phyloP scores from a whole-genome alignment of 2,888 invertebrate genomes.

The Habrosyne pyritoides region DNA sequence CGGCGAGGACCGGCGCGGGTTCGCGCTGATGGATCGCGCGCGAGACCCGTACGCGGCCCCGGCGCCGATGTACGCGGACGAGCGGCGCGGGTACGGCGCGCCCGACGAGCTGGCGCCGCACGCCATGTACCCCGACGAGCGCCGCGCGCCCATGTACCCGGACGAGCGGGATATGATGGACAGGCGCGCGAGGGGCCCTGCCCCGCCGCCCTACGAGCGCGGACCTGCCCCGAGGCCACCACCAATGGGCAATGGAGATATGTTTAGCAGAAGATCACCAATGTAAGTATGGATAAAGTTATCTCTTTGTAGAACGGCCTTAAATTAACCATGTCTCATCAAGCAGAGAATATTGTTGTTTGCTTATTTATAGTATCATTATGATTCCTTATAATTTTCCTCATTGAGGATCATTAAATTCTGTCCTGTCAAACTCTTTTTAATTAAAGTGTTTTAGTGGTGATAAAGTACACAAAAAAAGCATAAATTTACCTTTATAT shows the following conservation, averaged over 20 bases:
- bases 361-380: too few species aligned
- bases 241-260: conserved; percentile 71
- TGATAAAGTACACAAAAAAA: too few species aligned
- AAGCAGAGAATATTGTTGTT: too few species aligned
- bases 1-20: conserved; percentile 74
- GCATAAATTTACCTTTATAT: too few species aligned
- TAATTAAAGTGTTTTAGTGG: neutral
- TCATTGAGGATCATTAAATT: too few species aligned
- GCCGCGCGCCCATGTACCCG: conserved; percentile 62
- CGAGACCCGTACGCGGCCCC: conserved; percentile 68
- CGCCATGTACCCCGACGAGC: conserved; percentile 48
- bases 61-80: conserved; percentile 55
- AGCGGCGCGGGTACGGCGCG: conserved; percentile 47
- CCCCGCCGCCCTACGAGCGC: conserved; percentile 62
- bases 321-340: too few species aligned
- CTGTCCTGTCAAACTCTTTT: too few species aligned
- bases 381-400: too few species aligned
- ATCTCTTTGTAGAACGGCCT: too few species aligned
- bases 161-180: conserved; percentile 72
- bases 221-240: conserved; percentile 56
- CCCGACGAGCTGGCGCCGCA: conserved; percentile 29
- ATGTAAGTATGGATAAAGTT: conserved; percentile 54
- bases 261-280: conserved; percentile 78
- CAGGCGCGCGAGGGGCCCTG: conserved; percentile 42
- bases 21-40: conserved; percentile 68